Base-by-base conservation (phyloP, 2,888 invertebrate species). In the Orthosia gothica region DNA sequence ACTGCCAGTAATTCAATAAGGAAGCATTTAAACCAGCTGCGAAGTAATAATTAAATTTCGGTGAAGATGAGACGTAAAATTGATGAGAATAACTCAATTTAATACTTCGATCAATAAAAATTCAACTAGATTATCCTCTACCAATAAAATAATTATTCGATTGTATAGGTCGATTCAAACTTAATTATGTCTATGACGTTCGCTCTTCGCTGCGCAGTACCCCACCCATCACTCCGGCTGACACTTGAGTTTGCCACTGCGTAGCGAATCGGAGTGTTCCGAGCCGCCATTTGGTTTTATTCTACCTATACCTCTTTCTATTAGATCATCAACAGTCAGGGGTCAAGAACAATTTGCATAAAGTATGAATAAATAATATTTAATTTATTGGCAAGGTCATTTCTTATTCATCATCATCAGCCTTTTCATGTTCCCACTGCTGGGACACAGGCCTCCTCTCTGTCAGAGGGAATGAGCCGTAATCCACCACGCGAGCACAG, bases 341-440 rank as follows among this genome's bases (percentile, higher is more conserved):
- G 61, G 66, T 67, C 81, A 75, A 58, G 52, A 75, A n/a, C 12
- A 52, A 74, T 75, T 78, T 58, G n/a, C 62, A 67, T 78, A 45
- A 32, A 63, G 4, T 26, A 40, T 40, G n/a, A 45, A 63, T 73
- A 59, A 79, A 49, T 59, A 15, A 45, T 55, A 45, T 23, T 18
- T 70, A 40, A 20, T 61, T 20, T 50, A 45, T n/a, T 5, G n/a
- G 16, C 26, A 26, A 59, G 59, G 52, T 13, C 26, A 16, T 45
- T 26, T 26, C 1, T 26, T 26, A 26, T 26, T 26, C 26, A 26
- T 26, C 26, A 26, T 26, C 26, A 26, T 26, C 26, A 26, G 26
- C 26, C 4, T 26, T 26, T 26, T 26, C 3, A 26, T 26, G 26
- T 26, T 26, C 26, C 4, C 26, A 26, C 26, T 26, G 26, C 26